Base-by-base conservation (phyloP, 2,113 vertebrate genomes). In the Myrmecophaga tridactyla region DNA sequence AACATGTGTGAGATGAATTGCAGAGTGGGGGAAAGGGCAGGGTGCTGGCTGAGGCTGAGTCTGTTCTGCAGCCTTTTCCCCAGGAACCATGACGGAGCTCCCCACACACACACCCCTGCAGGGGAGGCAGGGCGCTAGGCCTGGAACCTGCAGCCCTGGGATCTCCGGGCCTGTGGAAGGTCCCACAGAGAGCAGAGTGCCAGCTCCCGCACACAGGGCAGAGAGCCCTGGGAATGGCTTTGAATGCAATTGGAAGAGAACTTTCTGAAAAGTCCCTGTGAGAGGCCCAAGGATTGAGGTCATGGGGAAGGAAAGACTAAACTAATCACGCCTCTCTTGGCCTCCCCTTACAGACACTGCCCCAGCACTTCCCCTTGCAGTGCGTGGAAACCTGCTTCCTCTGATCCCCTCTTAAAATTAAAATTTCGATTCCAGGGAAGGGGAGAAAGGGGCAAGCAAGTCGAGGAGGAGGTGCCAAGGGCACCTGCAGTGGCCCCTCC, bases 31-130 rank as follows among this genome's bases (percentile, higher is more conserved):
- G 13, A 7, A 11, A 20, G 17, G 0, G 27, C 27, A 65, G 41
- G 70, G 36, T 51, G 48, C 18, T 63, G 13, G 65, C 4, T 6
- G 67, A 75, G 21, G 29, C 2, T 20, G 34, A 36, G 29, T 21
- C 41, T 46, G n/a, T 39, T 31, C 72, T 41, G 1, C 15, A 53
- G 77, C 56, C 21, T 6, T 58, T 75, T 70, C 62, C 36, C 53
- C 39, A 31, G 2, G 25, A 12, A 48, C 1, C 0, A 5, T 69
- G 9, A 34, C 34, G 27, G 56, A 7, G 41, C n/a, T 2, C 43
- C 29, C 27, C 12, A 46, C 34, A n/a, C n/a, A n/a, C n/a, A n/a
- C n/a, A n/a, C 5, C n/a, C 18, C 2, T 9, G 23, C 36, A 60
- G 73, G 63, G 13, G 62, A 51, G 6, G 8, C 15, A 5, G 27